Conservation (phyloP, 2,888 invertebrate species). For the Drosophila subsilvestris region DNA sequence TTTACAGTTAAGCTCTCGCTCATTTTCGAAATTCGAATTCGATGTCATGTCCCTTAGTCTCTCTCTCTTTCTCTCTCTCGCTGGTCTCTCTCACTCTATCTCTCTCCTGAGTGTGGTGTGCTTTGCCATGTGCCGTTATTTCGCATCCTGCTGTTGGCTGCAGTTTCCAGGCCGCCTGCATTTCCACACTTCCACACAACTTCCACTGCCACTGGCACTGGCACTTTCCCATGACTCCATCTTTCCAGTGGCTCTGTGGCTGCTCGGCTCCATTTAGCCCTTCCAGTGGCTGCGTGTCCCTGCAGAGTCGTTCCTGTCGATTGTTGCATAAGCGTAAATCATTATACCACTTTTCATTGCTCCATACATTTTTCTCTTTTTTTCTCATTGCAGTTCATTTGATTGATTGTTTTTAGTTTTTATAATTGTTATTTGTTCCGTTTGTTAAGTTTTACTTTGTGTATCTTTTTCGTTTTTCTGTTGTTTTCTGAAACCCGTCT, state of each 20-base stretch:
- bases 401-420: constrained; percentile 27
- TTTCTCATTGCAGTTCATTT: constrained; percentile 31
- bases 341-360: constrained; percentile 28
- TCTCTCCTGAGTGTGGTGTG: neutral
- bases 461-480: constrained; percentile 28
- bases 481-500: constrained; percentile 29
- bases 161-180: constrained; percentile 64
- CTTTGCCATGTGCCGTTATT: constrained; percentile 59
- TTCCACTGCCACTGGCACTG: constrained; percentile 22
- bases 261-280: constrained; percentile 43
- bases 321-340: constrained; percentile 75
- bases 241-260: constrained; percentile 55
- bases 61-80: constrained; percentile 32
- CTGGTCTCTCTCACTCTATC: constrained; percentile 20
- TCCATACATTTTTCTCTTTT: constrained; percentile 27
- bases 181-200: constrained; percentile 57
- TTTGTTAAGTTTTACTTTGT: constrained; percentile 29
- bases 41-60: constrained; percentile 45
- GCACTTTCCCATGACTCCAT: constrained; percentile 16
- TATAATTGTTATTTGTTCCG: constrained; percentile 16
- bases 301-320: constrained; percentile 57
- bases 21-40: constrained; percentile 45
- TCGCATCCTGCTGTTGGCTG: constrained; percentile 60
- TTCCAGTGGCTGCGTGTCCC: constrained; percentile 64
- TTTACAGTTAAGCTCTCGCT: constrained; percentile 40